Evolutionary conservation across 2,888 invertebrate genomes (phyloP), one percentile per base, ranked within the genome.

Genomic region (Nephrotoma flavescens): DNA sequence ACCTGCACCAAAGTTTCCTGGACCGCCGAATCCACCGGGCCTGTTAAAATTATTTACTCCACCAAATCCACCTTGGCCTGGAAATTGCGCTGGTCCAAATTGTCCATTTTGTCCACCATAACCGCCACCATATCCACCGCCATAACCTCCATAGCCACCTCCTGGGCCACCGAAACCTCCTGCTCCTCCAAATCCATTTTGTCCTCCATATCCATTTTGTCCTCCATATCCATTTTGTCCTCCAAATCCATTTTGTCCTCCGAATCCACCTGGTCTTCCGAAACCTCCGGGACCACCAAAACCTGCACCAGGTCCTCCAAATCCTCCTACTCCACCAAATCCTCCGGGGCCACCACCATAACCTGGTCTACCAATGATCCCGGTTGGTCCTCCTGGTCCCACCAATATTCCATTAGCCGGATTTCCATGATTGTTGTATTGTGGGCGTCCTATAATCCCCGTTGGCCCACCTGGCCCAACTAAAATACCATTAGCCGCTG

Each of bases 311-410:
- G 83, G 57, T 42, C 87, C 87, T 19, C 87, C 87, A 83, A 87
- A 87, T 42, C 87, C 87, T 41, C 86, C 87, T 52, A 83, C 71
- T 57, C 86, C 83, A 3, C 83, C 85, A 42, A 42, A 83, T 41
- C 87, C 87, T 19, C 87, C 87, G 83, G 88, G 88, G 9, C 45
- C 86, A 11, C 83, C 85, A 0, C 86, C 85, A 42, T 45, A 52
- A 6, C 86, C 86, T 2, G 87, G 86, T 83, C 83, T 89, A 45
- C 92, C 92, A 57, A 92, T 90, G 89, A 93, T 91, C 89, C 93
- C 93, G 86, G 92, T 93, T 88, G 93, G 93, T n/a, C 93, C 93
- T 0, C 92, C 92, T 0, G 93, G 93, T 1, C 93, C 94, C 0
- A 90, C 90, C 6, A 91, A 88, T 45, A 92, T 89, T 7, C 91